A percentile compares a stretch with the other conserved stretches of the same genome.
Conservation (phyloP, 2,113 vertebrate species). For the Gasterosteus aculeatus region DNA sequence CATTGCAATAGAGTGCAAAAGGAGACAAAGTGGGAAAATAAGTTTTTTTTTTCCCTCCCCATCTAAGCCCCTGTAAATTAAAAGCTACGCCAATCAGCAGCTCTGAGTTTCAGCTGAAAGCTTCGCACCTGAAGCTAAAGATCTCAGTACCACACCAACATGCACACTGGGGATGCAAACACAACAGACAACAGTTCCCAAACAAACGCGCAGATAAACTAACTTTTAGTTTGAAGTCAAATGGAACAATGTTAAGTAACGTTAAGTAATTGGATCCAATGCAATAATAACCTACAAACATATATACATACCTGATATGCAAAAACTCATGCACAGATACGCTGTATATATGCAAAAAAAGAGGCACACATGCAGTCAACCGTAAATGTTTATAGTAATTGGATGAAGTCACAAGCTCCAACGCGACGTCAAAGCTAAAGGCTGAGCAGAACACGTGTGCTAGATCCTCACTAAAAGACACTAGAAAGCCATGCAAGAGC, state of each 20-base stretch:
- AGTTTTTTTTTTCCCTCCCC: background rate
- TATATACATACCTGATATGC: slow-evolving; percentile 39
- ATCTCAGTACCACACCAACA: slow-evolving; percentile 18
- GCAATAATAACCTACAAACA: background rate
- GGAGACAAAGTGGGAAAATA: slow-evolving; percentile 41
- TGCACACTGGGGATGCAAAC: slow-evolving; percentile 56
- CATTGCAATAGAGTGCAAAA: slow-evolving; percentile 61
- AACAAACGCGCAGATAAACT: background rate
- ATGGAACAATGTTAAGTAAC: background rate
- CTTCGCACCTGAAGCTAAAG: slow-evolving; percentile 32
- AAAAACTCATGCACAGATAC: slow-evolving; percentile 2
- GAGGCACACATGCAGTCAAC: slow-evolving; percentile 33
- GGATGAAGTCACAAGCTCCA: slow-evolving; percentile 27
- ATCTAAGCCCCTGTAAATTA: slow-evolving; percentile 34
- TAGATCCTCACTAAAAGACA: slow-evolving; percentile 48
- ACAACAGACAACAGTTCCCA: slow-evolving; percentile 6
- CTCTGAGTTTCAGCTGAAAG: slow-evolving; percentile 3
- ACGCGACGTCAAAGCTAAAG: slow-evolving; percentile 17
- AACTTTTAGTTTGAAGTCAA: background rate
- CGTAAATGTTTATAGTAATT: slow-evolving; percentile 1
- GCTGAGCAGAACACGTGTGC: slow-evolving; percentile 18
- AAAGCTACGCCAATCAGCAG: slow-evolving; percentile 41
- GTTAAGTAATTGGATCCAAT: background rate
- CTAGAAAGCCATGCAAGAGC: slow-evolving; percentile 63
- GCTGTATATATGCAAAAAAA: slow-evolving; percentile 19